A percentile compares a stretch with the other conserved stretches of the same genome.
Conservation (phyloP, 2,797 vertebrate genomes). For the Prionace glauca region DNA sequence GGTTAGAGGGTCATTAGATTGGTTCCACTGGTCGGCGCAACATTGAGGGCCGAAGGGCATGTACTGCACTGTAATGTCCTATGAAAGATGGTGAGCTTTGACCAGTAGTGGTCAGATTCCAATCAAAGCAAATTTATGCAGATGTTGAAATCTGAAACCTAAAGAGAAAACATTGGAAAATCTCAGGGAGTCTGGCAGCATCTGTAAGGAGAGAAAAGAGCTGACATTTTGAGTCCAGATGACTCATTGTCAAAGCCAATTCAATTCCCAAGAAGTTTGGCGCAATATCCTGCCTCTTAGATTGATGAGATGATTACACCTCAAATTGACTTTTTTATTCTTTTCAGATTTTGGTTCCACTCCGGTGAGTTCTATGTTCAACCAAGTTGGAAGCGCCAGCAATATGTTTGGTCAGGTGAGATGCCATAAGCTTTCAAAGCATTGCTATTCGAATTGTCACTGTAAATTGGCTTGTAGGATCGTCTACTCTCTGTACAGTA, state of each 20-base stretch:
- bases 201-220: too few species aligned
- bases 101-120: not conserved
- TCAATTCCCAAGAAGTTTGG: not conserved
- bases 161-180: too few species aligned
- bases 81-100: not conserved
- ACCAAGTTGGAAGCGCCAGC: constrained; percentile 64
- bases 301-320: not conserved
- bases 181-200: too few species aligned
- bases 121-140: too few species aligned
- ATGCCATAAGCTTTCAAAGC: not conserved
- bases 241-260: not conserved
- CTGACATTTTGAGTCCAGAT: too few species aligned
- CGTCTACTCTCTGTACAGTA: too few species aligned
- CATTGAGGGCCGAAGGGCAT: too few species aligned
- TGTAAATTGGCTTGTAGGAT: not conserved
- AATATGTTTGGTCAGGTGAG: constrained; percentile 84
- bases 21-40: too few species aligned
- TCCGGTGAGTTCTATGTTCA: constrained; percentile 69
- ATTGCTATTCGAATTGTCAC: not conserved
- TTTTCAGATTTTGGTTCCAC: constrained; percentile 71
- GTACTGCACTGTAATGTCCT: too few species aligned
- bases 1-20: too few species aligned
- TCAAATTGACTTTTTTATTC: not conserved
- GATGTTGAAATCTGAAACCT: too few species aligned
- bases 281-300: not conserved